Conservation (phyloP, 1,140 invertebrate species). For the Doryteuthis pealeii region DNA sequence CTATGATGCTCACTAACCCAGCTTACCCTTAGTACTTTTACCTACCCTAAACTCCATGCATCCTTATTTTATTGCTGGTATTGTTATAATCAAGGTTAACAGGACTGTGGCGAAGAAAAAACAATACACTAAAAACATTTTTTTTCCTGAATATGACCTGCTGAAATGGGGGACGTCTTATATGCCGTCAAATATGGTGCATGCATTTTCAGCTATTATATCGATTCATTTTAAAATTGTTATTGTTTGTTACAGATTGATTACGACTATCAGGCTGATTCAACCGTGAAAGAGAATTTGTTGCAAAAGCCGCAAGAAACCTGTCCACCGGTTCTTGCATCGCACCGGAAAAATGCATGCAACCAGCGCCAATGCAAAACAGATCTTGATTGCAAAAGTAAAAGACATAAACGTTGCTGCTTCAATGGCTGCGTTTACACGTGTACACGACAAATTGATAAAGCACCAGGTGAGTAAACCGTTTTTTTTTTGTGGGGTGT, state of each 20-base stretch:
- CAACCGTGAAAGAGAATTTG: neutral
- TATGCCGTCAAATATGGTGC: too few species aligned
- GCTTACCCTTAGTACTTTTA: too few species aligned
- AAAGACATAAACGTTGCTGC: neutral
- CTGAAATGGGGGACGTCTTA: too few species aligned
- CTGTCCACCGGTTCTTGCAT: neutral
- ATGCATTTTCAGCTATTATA: too few species aligned
- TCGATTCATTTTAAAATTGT: too few species aligned
- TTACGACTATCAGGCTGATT: neutral
- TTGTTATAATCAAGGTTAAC: too few species aligned
- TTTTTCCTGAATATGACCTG: too few species aligned
- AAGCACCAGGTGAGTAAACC: neutral
- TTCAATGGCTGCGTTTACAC: slow-evolving; percentile 1
- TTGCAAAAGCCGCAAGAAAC: neutral
- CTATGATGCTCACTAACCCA: too few species aligned
- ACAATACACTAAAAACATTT: too few species aligned
- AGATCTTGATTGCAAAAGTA: neutral
- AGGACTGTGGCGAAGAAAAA: too few species aligned
- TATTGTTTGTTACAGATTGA: neutral
- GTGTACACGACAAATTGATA: neutral
- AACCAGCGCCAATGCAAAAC: neutral
- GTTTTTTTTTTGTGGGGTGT: neutral
- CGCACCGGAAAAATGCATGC: neutral
- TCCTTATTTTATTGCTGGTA: too few species aligned
- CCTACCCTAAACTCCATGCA: too few species aligned